Conservation (phyloP, 2,888 invertebrate species). For the Orthosia cruda region DNA sequence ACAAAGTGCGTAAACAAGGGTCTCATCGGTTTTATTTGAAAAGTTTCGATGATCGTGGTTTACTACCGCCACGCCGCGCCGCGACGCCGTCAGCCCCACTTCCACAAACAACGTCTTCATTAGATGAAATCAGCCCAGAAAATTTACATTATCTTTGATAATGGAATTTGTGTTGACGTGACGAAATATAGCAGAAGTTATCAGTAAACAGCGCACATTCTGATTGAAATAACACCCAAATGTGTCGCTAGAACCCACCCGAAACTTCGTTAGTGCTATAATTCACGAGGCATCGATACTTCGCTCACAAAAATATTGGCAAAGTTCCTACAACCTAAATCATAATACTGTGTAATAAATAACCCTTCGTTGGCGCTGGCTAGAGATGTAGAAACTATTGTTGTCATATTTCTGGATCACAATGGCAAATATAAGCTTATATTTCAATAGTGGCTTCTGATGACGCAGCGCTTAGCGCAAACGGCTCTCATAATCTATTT, state of each 20-base stretch:
- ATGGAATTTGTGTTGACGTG: constrained; percentile 28
- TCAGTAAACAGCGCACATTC: constrained; percentile 11
- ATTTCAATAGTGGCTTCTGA: constrained; percentile 71
- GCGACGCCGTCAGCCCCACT: constrained; percentile 60
- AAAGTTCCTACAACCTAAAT: constrained; percentile 57
- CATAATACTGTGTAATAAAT: constrained; percentile 63
- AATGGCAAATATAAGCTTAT: constrained; percentile 63
- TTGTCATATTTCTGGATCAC: constrained; percentile 63
- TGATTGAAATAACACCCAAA: constrained; percentile 32
- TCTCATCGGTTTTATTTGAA: constrained; percentile 88
- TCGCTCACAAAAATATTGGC: constrained; percentile 59
- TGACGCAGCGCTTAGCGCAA: constrained; percentile 75
- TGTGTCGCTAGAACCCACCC: constrained; percentile 32
- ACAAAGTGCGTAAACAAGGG: constrained; percentile 86
- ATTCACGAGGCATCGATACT: constrained; percentile 55
- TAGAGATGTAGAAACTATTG: constrained; percentile 64
- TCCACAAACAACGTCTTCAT: constrained; percentile 70
- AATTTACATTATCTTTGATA: constrained; percentile 64
- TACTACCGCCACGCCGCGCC: constrained; percentile 68
- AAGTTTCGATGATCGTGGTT: constrained; percentile 85
- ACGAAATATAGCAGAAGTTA: constrained; percentile 23
- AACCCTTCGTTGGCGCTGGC: constrained; percentile 49
- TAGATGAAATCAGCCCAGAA: constrained; percentile 69
- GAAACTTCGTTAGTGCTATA: constrained; percentile 49
- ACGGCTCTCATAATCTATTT: constrained; percentile 79